Evolutionary conservation across 2,888 invertebrate species (phyloP).

Genomic region (Lagria hirta): DNA sequence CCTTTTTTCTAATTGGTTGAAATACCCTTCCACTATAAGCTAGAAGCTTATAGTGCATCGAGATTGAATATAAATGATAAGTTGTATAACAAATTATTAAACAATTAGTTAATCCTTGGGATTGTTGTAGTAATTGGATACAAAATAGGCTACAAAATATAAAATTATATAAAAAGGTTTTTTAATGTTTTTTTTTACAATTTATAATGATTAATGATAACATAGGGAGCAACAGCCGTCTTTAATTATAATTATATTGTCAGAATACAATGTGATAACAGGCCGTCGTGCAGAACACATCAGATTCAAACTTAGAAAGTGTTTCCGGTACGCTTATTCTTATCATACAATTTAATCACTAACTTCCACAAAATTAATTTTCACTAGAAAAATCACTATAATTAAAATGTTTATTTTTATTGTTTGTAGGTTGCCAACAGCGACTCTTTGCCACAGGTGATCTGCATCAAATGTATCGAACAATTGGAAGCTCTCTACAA

Average conservation of each 20-base stretch:
- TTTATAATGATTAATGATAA: conserved; percentile 16
- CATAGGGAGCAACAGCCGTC: conserved; percentile 15
- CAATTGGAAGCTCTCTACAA: conserved; percentile 75
- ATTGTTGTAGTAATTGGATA: no score
- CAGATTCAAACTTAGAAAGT: conserved; percentile 29
- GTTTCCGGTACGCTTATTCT: conserved; percentile 32
- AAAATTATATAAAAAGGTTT: no score
- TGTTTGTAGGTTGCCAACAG: conserved; percentile 68
- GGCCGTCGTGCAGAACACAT: conserved; percentile 23
- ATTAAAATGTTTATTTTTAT: conserved; percentile 11
- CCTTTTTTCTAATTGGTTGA: no score
- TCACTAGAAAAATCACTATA: neutral
- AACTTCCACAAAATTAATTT: conserved; percentile 1
- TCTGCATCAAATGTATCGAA: conserved; percentile 75
- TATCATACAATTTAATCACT: conserved; percentile 14
- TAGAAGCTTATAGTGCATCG: no score
- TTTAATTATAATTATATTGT: conserved; percentile 24
- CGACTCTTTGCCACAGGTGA: conserved; percentile 75
- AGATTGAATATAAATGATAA: no score
- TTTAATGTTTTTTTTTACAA: no score
- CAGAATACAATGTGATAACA: conserved; percentile 23
- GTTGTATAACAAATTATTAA: no score
- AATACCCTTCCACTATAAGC: no score
- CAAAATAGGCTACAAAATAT: no score
- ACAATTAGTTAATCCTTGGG: no score